These are phyloP conservation scores for Sphaerodactylus townsendi DNA, from an alignment of 2,113 vertebrate genomes.

Conservation along the genomic window DNA sequence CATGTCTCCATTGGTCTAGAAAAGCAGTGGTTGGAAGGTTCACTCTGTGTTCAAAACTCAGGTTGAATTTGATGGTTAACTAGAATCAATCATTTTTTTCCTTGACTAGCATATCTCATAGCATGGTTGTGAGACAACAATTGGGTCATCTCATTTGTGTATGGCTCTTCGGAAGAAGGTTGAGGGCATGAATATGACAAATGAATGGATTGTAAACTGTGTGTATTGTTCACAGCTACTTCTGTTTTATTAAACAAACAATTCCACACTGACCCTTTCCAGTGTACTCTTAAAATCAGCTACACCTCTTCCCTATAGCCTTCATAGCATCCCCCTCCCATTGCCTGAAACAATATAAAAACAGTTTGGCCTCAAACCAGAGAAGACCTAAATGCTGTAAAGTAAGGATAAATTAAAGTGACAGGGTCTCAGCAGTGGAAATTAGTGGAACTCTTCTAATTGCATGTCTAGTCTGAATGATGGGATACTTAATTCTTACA, in stretches of 20 bases:
- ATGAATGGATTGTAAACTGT: neutral
- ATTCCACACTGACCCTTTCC: slow-evolving; percentile 20
- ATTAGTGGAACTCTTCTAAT: slow-evolving; percentile 93
- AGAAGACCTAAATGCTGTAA: slow-evolving; percentile 80
- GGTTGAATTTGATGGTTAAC: too few species aligned
- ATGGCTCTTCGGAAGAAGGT: too few species aligned
- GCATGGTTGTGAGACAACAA: too few species aligned
- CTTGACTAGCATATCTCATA: too few species aligned
- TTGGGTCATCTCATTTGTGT: too few species aligned
- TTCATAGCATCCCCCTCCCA: slow-evolving; percentile 53
- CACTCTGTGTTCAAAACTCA: too few species aligned
- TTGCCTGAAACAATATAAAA: slow-evolving; percentile 75
- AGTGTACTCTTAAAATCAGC: slow-evolving; percentile 41
- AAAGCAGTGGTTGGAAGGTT: too few species aligned
- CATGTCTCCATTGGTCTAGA: neutral
- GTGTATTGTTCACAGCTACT: neutral
- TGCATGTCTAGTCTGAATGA: slow-evolving; percentile 95
- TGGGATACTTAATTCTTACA: slow-evolving; percentile 96
- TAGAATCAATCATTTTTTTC: too few species aligned
- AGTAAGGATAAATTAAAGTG: slow-evolving; percentile 88
- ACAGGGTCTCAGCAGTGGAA: slow-evolving; percentile 88
- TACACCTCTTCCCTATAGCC: slow-evolving; percentile 47
- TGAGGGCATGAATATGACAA: too few species aligned
- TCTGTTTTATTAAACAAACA: slow-evolving; percentile 53
- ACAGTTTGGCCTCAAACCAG: slow-evolving; percentile 79